A percentile compares a stretch with the other conserved stretches of the same genome.
Evolutionary conservation across 2,888 invertebrate species (phyloP).

Genomic region (Empis livida): DNA sequence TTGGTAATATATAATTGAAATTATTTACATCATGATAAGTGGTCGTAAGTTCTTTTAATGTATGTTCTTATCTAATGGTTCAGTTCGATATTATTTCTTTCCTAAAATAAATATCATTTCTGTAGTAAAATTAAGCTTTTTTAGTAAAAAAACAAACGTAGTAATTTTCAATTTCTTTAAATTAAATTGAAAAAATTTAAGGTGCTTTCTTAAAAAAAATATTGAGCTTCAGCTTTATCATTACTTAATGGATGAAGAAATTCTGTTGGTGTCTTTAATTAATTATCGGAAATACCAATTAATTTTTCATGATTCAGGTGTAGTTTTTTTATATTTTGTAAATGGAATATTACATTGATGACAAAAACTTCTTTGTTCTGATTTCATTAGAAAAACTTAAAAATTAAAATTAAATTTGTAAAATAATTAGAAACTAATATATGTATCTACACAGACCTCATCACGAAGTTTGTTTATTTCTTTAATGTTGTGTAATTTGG

Average conservation of each 20-base stretch:
- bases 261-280: constrained; percentile 48
- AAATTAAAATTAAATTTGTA: constrained; percentile 19
- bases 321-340: constrained; percentile 19
- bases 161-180: constrained; percentile 45
- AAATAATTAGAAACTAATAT: too few species aligned
- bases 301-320: constrained; percentile 46
- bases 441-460: too few species aligned
- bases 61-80: constrained; percentile 62
- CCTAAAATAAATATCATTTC: constrained; percentile 30
- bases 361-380: constrained; percentile 47
- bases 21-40: constrained; percentile 41
- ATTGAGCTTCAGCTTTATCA: constrained; percentile 77
- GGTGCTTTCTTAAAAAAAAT: constrained; percentile 61
- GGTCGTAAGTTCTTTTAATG: constrained; percentile 46
- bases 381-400: constrained; percentile 1
- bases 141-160: too few species aligned
- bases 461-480: background rate
- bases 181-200: constrained; percentile 50
- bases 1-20: constrained; percentile 40
- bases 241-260: constrained; percentile 56
- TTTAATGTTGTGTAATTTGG: background rate
- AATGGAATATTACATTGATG: constrained; percentile 48
- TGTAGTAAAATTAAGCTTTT: constrained; percentile 48
- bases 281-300: constrained; percentile 42
- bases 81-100: constrained; percentile 50